These are phyloP conservation scores for Latrodectus elegans DNA, from an alignment of 2,888 invertebrate species.

Conservation along the genomic window DNA sequence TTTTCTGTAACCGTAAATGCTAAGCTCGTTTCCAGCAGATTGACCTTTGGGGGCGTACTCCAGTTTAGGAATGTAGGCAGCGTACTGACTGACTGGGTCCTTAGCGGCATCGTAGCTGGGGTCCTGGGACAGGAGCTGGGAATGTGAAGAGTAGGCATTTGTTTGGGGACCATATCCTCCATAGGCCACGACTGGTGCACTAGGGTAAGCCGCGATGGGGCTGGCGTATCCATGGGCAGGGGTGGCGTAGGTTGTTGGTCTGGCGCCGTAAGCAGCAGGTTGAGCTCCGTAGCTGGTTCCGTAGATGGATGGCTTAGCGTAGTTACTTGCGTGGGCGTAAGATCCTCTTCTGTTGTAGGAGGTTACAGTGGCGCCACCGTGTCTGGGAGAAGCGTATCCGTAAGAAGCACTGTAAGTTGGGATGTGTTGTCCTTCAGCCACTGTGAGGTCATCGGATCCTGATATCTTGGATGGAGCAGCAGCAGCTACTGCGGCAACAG, in stretches of 20 bases:
- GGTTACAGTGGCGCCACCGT: conserved; percentile 36
- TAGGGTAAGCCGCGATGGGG: conserved; percentile 14
- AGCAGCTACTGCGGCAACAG: neutral
- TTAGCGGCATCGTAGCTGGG: conserved; percentile 57
- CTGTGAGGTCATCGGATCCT: conserved; percentile 20
- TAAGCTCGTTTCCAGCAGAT: conserved; percentile 40
- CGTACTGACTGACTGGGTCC: conserved; percentile 64
- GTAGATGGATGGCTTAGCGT: conserved; percentile 48
- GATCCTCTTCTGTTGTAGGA: conserved; percentile 62
- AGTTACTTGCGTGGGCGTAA: conserved; percentile 24
- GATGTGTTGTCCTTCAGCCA: conserved; percentile 34
- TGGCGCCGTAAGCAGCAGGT: conserved; percentile 12
- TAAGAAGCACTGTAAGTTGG: conserved; percentile 31
- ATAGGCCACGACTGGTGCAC: conserved; percentile 8
- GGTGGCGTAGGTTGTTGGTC: neutral
- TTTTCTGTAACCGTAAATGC: conserved; percentile 62
- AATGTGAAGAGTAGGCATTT: conserved; percentile 47
- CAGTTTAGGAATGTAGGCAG: conserved; percentile 44
- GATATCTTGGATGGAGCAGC: conserved; percentile 22
- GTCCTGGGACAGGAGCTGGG: conserved; percentile 47
- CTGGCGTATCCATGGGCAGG: conserved; percentile 25
- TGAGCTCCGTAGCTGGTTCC: conserved; percentile 44
- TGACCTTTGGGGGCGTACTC: conserved; percentile 46
- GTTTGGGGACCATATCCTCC: conserved; percentile 43
- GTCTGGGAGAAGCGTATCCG: conserved; percentile 20